Evolutionary conservation across 2,797 vertebrate genomes (phyloP).

Genomic region (Xiphophorus birchmanni): DNA sequence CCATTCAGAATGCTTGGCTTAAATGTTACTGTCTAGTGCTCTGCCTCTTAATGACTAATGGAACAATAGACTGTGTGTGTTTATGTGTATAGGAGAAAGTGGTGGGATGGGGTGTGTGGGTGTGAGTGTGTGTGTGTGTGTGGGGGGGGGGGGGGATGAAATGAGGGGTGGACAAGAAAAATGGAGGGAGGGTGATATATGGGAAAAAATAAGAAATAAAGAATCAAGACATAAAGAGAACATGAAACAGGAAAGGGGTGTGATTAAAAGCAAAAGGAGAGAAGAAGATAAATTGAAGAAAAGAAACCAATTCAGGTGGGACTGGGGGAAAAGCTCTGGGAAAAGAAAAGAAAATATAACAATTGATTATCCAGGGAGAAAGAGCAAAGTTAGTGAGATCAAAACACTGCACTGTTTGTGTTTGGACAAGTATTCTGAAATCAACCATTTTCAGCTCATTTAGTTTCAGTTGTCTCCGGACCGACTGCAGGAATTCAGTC

Average conservation of each 20-base stretch:
- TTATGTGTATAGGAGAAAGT: not conserved
- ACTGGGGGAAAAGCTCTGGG: not conserved
- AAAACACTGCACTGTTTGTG: not conserved
- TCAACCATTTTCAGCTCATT: not conserved
- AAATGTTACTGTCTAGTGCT: constrained; percentile 69
- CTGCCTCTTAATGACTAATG: constrained; percentile 72
- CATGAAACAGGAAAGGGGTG: not conserved
- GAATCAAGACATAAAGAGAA: constrained; percentile 40
- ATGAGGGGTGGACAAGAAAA: constrained; percentile 40
- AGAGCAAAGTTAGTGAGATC: not conserved
- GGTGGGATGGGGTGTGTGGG: constrained; percentile 8
- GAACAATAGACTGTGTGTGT: constrained; percentile 50
- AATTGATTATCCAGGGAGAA: constrained; percentile 7
- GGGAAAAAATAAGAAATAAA: constrained; percentile 52
- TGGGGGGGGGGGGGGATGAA: constrained; percentile 33
- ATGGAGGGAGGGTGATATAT: constrained; percentile 31
- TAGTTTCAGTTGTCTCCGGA: not conserved
- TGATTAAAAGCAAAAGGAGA: constrained; percentile 34
- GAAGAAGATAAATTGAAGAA: constrained; percentile 20
- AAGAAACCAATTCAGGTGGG: not conserved
- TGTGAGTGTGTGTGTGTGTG: constrained; percentile 5
- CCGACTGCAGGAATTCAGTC: not conserved
- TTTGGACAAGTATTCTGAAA: not conserved
- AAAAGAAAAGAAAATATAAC: constrained; percentile 12
- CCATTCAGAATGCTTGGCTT: constrained; percentile 65